Evolutionary conservation across 2,113 vertebrate species (phyloP).

Genomic region (Megaptera novaeangliae): DNA sequence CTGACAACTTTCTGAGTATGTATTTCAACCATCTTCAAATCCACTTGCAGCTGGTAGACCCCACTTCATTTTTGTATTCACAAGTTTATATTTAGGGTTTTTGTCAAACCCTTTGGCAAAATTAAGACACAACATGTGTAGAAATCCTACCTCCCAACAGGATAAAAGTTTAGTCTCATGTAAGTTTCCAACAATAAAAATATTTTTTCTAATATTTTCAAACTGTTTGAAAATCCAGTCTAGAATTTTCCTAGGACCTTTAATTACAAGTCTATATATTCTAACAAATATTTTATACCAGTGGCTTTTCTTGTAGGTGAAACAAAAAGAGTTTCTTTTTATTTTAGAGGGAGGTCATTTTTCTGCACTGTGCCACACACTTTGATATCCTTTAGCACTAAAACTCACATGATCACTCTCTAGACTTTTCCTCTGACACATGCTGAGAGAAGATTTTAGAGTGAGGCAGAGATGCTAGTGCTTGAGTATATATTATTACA

Average conservation of each 20-base stretch:
- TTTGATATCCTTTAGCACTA: neutral
- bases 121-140: neutral
- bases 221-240: constrained; percentile 1
- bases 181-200: neutral
- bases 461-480: neutral
- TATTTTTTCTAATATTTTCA: constrained; percentile 15
- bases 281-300: constrained; percentile 2
- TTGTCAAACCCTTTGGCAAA: neutral
- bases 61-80: neutral
- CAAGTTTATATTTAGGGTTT: neutral
- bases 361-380: neutral
- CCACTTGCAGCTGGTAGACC: neutral
- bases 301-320: neutral
- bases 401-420: neutral
- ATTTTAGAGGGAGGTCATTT: neutral
- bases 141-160: neutral
- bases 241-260: constrained; percentile 25
- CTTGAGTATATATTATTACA: neutral
- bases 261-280: neutral
- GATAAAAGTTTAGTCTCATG: neutral
- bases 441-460: constrained; percentile 1
- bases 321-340: neutral
- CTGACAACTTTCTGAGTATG: neutral
- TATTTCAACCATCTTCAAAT: constrained; percentile 14
- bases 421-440: neutral